Percentiles rank a stretch among this genome's conserved stretches.
Conservation (phyloP, 2,113 vertebrate genomes). For the Aleadryas rufinucha region DNA sequence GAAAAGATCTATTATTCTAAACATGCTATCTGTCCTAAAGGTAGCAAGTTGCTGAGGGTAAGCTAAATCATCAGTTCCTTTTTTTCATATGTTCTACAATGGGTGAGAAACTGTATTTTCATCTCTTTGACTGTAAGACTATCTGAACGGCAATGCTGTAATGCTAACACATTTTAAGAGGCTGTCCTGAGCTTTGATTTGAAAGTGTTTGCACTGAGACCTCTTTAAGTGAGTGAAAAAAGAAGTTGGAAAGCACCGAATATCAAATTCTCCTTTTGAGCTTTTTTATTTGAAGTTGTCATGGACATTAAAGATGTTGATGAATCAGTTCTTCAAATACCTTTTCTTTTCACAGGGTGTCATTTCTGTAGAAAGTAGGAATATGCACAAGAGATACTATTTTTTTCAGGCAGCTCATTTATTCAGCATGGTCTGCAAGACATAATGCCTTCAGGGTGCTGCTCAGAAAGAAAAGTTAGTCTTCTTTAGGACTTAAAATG, state of each 20-base stretch:
- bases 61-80: background rate
- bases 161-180: background rate
- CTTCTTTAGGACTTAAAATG: background rate
- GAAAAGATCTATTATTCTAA: background rate
- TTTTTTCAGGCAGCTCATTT: background rate
- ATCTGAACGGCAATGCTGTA: background rate
- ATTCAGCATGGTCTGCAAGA: background rate
- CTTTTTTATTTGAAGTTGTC: conserved; percentile 6
- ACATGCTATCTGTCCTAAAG: background rate
- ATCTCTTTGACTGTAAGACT: conserved; percentile 3
- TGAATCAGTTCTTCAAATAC: conserved; percentile 1
- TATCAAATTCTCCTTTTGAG: background rate
- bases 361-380: background rate
- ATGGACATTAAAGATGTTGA: conserved; percentile 12
- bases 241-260: background rate
- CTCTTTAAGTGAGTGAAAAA: background rate
- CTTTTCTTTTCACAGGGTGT: background rate
- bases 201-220: background rate
- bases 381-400: background rate
- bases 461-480: background rate
- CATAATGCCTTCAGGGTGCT: background rate
- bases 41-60: background rate
- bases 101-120: background rate
- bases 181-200: background rate
- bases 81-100: background rate